Base-by-base conservation (phyloP, 2,888 invertebrate genomes). In the Macrophya annulata region DNA sequence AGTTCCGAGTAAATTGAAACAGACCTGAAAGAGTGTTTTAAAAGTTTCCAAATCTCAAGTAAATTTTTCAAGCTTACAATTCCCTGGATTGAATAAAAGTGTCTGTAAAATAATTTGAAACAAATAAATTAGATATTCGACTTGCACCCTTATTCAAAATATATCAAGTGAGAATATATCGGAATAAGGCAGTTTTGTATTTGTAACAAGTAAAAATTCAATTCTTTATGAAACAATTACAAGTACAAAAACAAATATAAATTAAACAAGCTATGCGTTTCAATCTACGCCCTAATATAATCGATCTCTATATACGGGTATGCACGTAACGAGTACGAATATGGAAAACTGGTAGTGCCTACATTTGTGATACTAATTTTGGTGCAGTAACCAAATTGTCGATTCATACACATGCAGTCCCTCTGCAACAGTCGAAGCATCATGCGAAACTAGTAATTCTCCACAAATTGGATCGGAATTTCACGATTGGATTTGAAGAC, bases 401-500 rank as follows among this genome's bases (percentile, higher is more conserved):
- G 15, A 48, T 77, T 77, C 77, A 51, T 37, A 31, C 51, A 55
- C n/a, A 17, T 76, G 51, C 77, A 77, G 55, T 51, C 31, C 31
- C 31, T 55, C 77, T 51, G 37, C 51, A 51, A 48, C 31, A 77
- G 31, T 74, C 43, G 25, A 17, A 48, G 51, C 55, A 77, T 77
- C 51, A 55, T 51, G 40, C 59, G 51, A 43, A 81, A 59, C 62
- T 37, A 21, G 81, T 81, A 81, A 81, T 83, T 83, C 25, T 48
- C 68, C 12, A 51, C 48, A 71, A 83, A 83, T 83, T 71, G 37
- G 48, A 83, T 83, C 83, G 71, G 31, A 83, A 71, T 83, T 71
- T 31, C n/a, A 40, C 83, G 48, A 83, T 83, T 83, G 83, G 40
- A 71, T 83, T 83, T 83, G 83, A 83, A 68, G 68, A 83, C 68